These are phyloP conservation scores for Platypus cylindrus DNA, from an alignment of 2,888 invertebrate species.

Conservation along the genomic window DNA sequence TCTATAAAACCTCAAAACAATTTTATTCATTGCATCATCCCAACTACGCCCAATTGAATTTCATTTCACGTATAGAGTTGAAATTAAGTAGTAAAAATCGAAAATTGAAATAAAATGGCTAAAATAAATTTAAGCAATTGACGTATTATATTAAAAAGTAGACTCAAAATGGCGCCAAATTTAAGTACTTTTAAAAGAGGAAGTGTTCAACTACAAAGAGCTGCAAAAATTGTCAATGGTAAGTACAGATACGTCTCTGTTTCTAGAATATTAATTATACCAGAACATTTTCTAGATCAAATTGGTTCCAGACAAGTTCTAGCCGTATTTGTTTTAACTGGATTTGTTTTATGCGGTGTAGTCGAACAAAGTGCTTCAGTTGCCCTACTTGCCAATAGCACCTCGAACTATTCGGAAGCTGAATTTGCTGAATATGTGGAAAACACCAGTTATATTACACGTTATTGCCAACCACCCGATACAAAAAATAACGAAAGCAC, in stretches of 20 bases:
- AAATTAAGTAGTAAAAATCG: too few species aligned
- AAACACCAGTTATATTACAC: conserved; percentile 37
- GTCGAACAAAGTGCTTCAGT: conserved; percentile 45
- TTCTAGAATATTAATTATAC: neutral
- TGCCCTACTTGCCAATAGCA: conserved; percentile 39
- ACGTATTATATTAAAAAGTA: too few species aligned
- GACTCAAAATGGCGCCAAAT: conserved; percentile 16
- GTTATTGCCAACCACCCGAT: conserved; percentile 32
- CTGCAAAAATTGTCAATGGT: conserved; percentile 43
- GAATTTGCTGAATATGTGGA: conserved; percentile 39
- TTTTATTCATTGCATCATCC: too few species aligned
- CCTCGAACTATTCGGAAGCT: conserved; percentile 32
- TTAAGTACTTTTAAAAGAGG: conserved; percentile 35
- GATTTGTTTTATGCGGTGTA: conserved; percentile 43
- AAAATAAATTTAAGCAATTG: too few species aligned
- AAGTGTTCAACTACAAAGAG: conserved; percentile 40
- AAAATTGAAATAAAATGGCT: too few species aligned
- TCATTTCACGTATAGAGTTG: too few species aligned
- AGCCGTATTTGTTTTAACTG: conserved; percentile 39
- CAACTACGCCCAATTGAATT: too few species aligned
- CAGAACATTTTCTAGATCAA: conserved; percentile 26
- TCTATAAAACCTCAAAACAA: too few species aligned
- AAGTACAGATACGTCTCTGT: conserved; percentile 17
- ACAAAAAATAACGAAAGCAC: conserved; percentile 13
- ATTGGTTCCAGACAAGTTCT: conserved; percentile 40